A percentile compares a stretch with the other conserved stretches of the same genome.
Conservation (phyloP, 2,113 vertebrate genomes). For the Tachuris rubrigastra region DNA sequence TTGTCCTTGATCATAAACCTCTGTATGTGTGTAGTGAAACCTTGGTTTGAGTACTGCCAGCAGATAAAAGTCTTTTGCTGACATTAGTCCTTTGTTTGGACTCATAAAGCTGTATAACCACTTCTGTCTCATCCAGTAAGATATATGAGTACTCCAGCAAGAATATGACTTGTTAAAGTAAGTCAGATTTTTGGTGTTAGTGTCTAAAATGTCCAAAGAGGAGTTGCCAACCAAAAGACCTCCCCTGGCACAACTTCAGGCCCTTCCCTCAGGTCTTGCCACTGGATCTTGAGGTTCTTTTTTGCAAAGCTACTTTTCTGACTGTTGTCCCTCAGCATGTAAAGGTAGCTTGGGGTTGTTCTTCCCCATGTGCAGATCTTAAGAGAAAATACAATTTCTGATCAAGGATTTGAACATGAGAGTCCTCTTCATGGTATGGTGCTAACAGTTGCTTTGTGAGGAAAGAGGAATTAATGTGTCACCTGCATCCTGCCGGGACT, state of each 20-base stretch:
- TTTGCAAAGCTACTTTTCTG: background rate
- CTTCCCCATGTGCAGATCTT: background rate
- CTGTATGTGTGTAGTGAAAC: background rate
- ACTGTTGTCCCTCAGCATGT: background rate
- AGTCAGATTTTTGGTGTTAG: background rate
- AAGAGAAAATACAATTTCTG: background rate
- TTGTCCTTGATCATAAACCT: background rate
- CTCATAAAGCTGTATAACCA: background rate
- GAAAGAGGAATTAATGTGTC: background rate
- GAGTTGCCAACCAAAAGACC: background rate
- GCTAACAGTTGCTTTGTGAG: background rate
- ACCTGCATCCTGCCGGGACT: background rate
- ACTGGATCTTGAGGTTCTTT: background rate
- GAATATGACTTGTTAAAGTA: background rate
- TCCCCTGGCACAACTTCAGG: background rate
- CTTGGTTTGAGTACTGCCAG: background rate
- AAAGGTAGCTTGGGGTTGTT: background rate
- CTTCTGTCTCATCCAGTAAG: background rate
- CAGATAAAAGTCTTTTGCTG: background rate
- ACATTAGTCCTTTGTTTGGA: background rate
- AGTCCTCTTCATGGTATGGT: background rate
- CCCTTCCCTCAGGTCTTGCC: background rate
- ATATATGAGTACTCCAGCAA: background rate
- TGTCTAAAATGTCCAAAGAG: background rate
- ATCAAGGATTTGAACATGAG: background rate